These are phyloP conservation scores for Colistium nudipinnis DNA, from an alignment of 2,113 vertebrate species.

Conservation along the genomic window DNA sequence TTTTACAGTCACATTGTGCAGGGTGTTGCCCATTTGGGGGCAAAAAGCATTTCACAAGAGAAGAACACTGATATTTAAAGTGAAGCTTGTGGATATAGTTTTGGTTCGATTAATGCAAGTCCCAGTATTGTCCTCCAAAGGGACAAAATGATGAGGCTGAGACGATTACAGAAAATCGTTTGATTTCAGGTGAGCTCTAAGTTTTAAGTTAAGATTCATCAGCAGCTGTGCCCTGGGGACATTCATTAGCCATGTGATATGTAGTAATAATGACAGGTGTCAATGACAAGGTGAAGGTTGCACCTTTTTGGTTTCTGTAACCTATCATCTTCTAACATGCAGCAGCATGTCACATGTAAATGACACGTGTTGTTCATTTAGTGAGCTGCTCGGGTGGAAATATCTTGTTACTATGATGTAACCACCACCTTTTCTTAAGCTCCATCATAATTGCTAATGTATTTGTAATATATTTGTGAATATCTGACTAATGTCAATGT, in stretches of 20 bases:
- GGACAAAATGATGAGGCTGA: neutral
- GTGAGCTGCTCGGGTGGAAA: constrained; percentile 34
- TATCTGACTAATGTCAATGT: neutral
- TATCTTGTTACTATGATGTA: constrained; percentile 54
- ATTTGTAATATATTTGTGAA: constrained; percentile 3
- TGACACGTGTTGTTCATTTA: constrained; percentile 57
- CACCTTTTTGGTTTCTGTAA: neutral
- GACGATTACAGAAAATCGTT: no score
- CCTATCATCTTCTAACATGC: constrained; percentile 15
- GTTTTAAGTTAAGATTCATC: constrained; percentile 15
- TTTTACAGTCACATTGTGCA: neutral
- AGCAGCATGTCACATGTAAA: constrained; percentile 37
- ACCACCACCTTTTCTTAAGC: constrained; percentile 48
- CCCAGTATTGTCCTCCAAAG: neutral
- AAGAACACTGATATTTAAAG: neutral
- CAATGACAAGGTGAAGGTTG: constrained; percentile 30
- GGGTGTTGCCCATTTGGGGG: neutral
- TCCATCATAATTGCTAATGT: constrained; percentile 32
- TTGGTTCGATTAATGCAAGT: neutral
- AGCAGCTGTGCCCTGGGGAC: constrained; percentile 16
- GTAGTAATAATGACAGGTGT: constrained; percentile 22
- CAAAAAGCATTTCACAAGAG: neutral
- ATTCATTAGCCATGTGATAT: constrained; percentile 23
- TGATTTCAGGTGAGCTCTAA: neutral
- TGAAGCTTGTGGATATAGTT: neutral